These are phyloP conservation scores for Epizoanthus illoricatus DNA, from an alignment of 92 coral and sea anemone species.

Conservation along the genomic window DNA sequence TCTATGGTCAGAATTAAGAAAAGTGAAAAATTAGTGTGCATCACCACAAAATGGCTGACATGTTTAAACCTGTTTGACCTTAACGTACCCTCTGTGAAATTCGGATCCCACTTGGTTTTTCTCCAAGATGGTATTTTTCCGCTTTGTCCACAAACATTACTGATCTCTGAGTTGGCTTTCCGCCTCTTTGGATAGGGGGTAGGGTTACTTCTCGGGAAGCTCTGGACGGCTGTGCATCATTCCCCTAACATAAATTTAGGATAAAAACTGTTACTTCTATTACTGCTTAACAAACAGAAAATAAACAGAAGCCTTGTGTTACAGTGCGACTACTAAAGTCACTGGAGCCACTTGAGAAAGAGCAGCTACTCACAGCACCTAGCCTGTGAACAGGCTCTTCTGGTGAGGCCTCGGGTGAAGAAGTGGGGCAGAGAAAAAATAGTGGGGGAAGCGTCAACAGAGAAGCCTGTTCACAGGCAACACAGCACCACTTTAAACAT, in stretches of 20 bases:
- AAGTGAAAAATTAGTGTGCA: background rate
- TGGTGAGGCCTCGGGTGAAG: no score
- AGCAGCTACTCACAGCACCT: no score
- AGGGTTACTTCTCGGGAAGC: conserved; percentile 48
- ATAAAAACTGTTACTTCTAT: background rate
- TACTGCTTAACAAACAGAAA: no score
- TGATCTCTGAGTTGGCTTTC: background rate
- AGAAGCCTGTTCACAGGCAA: no score
- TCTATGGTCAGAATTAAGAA: conserved; percentile 53
- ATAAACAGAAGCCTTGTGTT: no score
- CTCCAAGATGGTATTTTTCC: conserved; percentile 11
- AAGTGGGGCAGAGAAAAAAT: no score
- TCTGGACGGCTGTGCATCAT: conserved; percentile 1
- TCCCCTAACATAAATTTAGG: conserved; percentile 17
- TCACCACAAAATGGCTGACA: background rate
- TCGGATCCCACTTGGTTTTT: conserved; percentile 38
- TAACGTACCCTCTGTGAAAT: conserved; percentile 48
- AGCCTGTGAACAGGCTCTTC: no score
- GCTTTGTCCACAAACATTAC: conserved; percentile 10
- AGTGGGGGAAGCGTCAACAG: no score
- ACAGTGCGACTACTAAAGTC: no score
- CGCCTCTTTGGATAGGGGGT: conserved; percentile 49
- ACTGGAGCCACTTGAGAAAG: no score
- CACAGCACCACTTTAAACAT: no score
- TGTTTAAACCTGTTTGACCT: background rate